These are phyloP conservation scores for Salmo trutta DNA, from an alignment of 2,797 vertebrate genomes.

Conservation along the genomic window DNA sequence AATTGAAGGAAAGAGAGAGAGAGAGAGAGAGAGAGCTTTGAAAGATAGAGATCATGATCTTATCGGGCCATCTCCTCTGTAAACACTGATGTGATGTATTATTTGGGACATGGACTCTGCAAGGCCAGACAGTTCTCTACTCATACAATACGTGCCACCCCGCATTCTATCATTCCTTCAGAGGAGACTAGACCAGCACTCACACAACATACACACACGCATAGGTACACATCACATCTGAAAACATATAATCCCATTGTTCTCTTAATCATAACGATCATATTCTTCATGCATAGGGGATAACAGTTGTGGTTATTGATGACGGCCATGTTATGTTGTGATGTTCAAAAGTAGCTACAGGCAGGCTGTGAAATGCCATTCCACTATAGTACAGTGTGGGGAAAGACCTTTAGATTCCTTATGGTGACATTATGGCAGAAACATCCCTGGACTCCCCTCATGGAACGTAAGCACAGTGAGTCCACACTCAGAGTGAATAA, in stretches of 20 bases:
- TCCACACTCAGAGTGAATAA: too few species aligned
- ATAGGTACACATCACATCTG: slow-evolving; percentile 1
- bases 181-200: not conserved
- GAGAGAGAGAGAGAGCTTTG: not conserved
- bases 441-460: too few species aligned
- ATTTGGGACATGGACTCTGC: not conserved
- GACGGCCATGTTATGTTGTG: too few species aligned
- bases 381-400: too few species aligned
- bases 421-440: too few species aligned
- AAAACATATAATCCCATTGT: not conserved
- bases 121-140: not conserved
- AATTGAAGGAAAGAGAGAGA: not conserved
- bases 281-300: too few species aligned
- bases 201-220: not conserved
- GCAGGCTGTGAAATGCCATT: too few species aligned
- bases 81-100: not conserved
- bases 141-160: too few species aligned
- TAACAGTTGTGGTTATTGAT: too few species aligned
- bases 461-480: too few species aligned
- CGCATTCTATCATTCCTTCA: not conserved
- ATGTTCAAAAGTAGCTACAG: too few species aligned
- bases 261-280: not conserved
- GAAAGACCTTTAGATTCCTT: too few species aligned
- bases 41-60: not conserved
- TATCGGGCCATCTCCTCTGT: not conserved